Evolutionary conservation across 2,113 vertebrate genomes (phyloP).

Genomic region (Saccopteryx leptura): DNA sequence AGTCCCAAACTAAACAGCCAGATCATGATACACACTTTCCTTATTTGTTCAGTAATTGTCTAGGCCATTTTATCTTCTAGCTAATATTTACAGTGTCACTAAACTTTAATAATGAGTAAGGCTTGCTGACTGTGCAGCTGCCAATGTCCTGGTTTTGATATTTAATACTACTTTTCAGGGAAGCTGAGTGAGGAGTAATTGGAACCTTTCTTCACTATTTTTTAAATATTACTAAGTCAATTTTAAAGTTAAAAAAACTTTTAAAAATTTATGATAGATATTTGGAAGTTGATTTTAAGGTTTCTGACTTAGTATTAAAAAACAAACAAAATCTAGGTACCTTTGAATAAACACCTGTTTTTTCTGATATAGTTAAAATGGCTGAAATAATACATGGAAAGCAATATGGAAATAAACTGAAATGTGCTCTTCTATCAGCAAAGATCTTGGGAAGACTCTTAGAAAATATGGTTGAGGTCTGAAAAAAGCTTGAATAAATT

Average conservation of each 20-base stretch:
- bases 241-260: neutral
- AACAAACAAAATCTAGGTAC: neutral
- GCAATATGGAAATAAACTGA: constrained; percentile 26
- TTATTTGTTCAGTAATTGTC: neutral
- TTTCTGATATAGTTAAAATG: neutral
- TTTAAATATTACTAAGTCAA: neutral
- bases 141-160: neutral
- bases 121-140: neutral
- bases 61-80: neutral
- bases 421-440: neutral
- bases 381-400: constrained; percentile 17
- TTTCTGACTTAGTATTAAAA: neutral
- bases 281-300: constrained; percentile 2
- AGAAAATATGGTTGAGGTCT: neutral
- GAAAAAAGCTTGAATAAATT: constrained; percentile 1
- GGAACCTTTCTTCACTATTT: neutral
- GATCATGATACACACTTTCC: neutral
- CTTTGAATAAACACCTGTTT: neutral
- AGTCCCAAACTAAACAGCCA: neutral
- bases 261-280: neutral
- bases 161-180: neutral
- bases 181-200: neutral
- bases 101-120: constrained; percentile 47
- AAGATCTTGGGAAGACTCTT: neutral
- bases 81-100: neutral